A percentile compares a stretch with the other conserved stretches of the same genome.
Conservation (phyloP, 2,113 vertebrate species). For the Erythrolamprus reginae region DNA sequence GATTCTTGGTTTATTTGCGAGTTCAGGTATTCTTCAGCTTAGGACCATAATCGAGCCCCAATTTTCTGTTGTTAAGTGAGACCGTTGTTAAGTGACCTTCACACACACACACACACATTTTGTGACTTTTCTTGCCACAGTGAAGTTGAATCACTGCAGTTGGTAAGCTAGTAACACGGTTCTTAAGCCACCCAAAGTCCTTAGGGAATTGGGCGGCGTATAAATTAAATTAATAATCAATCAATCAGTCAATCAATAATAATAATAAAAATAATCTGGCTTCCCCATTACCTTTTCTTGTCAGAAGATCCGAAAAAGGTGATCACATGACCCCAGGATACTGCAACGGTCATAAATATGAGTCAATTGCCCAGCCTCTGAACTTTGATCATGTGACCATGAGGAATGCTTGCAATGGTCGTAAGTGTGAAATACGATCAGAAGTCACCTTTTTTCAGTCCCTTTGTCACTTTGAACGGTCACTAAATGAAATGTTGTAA, state of each 20-base stretch:
- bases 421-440: background rate
- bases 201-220: too few relatives aligned
- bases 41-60: background rate
- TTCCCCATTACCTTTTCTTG: background rate
- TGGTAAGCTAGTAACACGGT: background rate
- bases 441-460: background rate
- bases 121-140: background rate
- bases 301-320: background rate
- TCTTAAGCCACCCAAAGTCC: too few relatives aligned
- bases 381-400: background rate
- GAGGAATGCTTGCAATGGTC: background rate
- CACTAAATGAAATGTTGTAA: background rate
- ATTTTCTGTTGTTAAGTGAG: background rate
- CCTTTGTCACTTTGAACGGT: background rate
- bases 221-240: too few relatives aligned
- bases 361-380: background rate
- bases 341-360: background rate
- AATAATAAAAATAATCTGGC: too few relatives aligned
- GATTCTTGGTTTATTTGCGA: background rate
- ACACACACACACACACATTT: background rate
- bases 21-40: background rate
- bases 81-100: background rate
- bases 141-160: background rate
- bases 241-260: too few relatives aligned
- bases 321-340: background rate